phyloP scores from a whole-genome alignment of 2,888 invertebrate genomes.

The Acronicta psi region DNA sequence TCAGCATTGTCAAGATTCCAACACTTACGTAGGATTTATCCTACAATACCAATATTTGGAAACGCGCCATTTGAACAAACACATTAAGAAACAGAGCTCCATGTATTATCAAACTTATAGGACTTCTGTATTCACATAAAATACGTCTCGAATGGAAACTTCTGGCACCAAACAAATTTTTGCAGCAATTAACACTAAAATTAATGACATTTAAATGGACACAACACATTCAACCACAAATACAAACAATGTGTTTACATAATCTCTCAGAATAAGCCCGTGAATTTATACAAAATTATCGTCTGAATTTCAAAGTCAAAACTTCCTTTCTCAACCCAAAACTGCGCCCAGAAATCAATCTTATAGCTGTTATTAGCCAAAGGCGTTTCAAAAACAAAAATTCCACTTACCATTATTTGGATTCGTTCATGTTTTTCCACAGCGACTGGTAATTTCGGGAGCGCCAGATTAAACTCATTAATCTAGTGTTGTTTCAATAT shows the following conservation, averaged over 20 bases:
- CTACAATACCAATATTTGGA: conserved; percentile 35
- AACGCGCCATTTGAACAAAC: conserved; percentile 32
- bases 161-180: not conserved
- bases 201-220: no score
- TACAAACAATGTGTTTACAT: no score
- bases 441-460: conserved; percentile 53
- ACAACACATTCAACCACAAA: no score
- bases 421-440: conserved; percentile 23
- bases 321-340: not conserved
- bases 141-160: conserved; percentile 1
- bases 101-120: conserved; percentile 16
- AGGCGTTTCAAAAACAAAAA: conserved; percentile 12
- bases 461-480: conserved; percentile 71
- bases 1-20: conserved; percentile 42
- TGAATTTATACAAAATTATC: no score
- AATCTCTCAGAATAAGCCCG: no score
- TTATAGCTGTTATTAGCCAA: not conserved
- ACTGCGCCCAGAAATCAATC: not conserved
- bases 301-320: no score
- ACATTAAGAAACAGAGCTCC: conserved; percentile 37
- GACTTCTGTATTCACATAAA: conserved; percentile 10
- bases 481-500: conserved; percentile 72
- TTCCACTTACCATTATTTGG: conserved; percentile 11
- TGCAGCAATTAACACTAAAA: no score
- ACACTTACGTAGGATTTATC: conserved; percentile 21